Evolutionary conservation across 2,888 invertebrate species (phyloP), one percentile per base, ranked within the genome.

Genomic region (Brachyptera risi): DNA sequence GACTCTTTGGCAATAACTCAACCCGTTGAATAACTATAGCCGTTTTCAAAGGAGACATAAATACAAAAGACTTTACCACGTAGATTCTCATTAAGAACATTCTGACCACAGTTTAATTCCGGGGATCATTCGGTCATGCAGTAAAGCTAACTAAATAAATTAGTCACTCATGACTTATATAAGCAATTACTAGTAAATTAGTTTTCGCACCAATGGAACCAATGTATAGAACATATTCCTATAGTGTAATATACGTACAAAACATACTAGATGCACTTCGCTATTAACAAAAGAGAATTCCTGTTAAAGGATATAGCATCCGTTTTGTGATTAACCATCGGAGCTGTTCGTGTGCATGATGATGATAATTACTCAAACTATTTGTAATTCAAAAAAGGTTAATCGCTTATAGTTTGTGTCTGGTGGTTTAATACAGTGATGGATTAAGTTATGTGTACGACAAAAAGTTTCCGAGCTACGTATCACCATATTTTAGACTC

Each of bases 121-220:
- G 21, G 42, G 21, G 42, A 42, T 42, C 42, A 42, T 15, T 42
- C 42, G 9, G 17, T 42, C 38, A 42, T 9, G 42, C 42, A 42
- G n/a, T 42, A 17, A 42, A 38, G 38, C 38, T 42, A 42, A 42
- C 38, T 38, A 42, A 42, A 42, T 42, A 42, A 42, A 42, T 42
- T 42, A 42, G 42, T 42, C 42, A 42, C 42, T 42, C 42, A 1
- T 42, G 42, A 42, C 42, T 42, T 7, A 21, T 31, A 31, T 7
- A 21, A 42, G 42, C 42, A 42, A 15, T 42, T 38, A 42, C 42
- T 42, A 42, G 19, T 42, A 17, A 9, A 42, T 42, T 42, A 21
- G 42, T 42, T 42, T 42, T 42, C n/a, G 42, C 42, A 42, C 42
- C 42, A 42, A 9, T 38, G 42, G 19, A 42, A n/a, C 42, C 17